Base-by-base conservation (phyloP, 2,797 vertebrate genomes). In the Aulostomus chinensis region DNA sequence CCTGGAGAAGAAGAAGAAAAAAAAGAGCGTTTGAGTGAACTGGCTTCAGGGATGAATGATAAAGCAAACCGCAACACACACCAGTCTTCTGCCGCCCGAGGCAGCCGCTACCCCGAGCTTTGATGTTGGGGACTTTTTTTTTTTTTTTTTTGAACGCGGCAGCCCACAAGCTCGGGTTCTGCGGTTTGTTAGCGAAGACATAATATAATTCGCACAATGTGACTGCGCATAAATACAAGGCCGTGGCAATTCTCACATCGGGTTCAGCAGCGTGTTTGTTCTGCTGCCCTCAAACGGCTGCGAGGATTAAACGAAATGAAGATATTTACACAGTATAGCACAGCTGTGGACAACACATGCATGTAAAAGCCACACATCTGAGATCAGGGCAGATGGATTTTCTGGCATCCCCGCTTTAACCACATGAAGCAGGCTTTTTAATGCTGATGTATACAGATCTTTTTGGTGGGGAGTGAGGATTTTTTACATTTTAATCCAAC, bases 1-100 rank as follows among this genome's bases (percentile, higher is more conserved):
- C 91, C 96, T 97, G 85, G 25, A 63, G 66, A 58, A 68, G 47
- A 12, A 55, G 54, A 64, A 46, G 2, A 4, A 51, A 68, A 42
- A 33, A 29, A 59, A 25, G 26, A 30, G 39, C 16, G 55, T 53
- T 34, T 53, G 54, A 49, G 38, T 65, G 50, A 74, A 68, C 33
- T 54, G 41, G 42, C 56, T 32, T 71, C 43, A 17, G 28, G 33
- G 59, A 26, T 47, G 50, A 62, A 51, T 25, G 46, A 78, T 61
- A 54, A 73, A 74, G 76, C 52, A 63, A 80, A 77, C 73, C 81
- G 58, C 64, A 71, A 45, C n/a, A 13, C 36, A 40, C 33, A 66
- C 17, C 55, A 68, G 43, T 68, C 52, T 55, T 58, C 36, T 53
- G 53, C 8, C 6, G 8, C 16, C 49, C 3, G 10, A 59, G 29